Evolutionary conservation across 2,797 vertebrate genomes (phyloP), one percentile per base, ranked within the genome.

Genomic region (Rachycentron canadum): DNA sequence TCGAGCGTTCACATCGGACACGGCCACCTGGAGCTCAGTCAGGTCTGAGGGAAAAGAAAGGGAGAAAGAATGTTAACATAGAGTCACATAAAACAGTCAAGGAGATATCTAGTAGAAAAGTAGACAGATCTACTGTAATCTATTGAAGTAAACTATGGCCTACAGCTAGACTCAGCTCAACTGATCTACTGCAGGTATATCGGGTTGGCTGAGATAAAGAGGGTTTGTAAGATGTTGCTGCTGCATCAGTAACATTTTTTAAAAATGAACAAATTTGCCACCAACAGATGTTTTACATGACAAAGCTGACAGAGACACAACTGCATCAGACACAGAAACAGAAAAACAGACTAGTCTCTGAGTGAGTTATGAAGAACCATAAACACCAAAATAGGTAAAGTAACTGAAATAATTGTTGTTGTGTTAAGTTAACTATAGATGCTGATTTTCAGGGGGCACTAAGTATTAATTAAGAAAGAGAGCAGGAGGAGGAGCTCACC

Each of bases 1-100:
- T 55, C 92, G 95, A 61, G 89, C 81, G 82, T 93, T 97, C 82
- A 98, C 95, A 0, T 99, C 98, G 0, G 97, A 95, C 86, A 98
- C 93, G 0, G 96, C 94, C 2, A 98, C 96, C 92, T 99, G 98
- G 85, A 99, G 97, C 92, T 97, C 96, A 0, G 98, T 98, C 93
- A 99, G 94, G 89, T 99, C 98, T 99, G 89, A 71, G 30, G 56
- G 23, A 5, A 47, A 23, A 38, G n/a, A 23, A 5, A 32, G 41
- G n/a, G 40, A 4, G 7, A 25, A 55, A 8, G 9, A 32, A 32
- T 32, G 32, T 3, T 32, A 32, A 7, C 32, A 32, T 3, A n/a
- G 28, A 14, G 16, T 14, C 4, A n/a, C 45, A 32, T 3, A 26
- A 32, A 21, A 36, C 4, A 57, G 4, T 38, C 3, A 23, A n/a